Evolutionary conservation across 2,113 vertebrate genomes (phyloP).

Genomic region (Lethenteron camtschaticum): DNA sequence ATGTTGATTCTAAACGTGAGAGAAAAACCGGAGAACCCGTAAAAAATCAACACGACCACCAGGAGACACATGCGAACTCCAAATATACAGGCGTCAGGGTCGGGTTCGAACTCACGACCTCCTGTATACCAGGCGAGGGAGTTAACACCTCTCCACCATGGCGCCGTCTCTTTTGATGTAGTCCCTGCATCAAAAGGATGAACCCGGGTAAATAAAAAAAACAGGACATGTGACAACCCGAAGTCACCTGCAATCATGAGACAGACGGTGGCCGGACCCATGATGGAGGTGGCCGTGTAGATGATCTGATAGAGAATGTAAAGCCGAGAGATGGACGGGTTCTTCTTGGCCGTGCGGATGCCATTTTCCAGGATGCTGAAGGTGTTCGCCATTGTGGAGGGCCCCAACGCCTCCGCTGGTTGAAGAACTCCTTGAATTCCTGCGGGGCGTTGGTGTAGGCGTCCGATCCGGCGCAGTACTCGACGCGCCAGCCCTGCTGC

Average conservation of each 20-base stretch:
- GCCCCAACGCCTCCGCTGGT: conserved; percentile 42
- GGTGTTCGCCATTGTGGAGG: conserved; percentile 38
- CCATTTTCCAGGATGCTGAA: conserved; percentile 35
- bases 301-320: conserved; percentile 44
- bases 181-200: too few relatives aligned
- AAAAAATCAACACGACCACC: too few relatives aligned
- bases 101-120: too few relatives aligned
- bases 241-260: conserved; percentile 36
- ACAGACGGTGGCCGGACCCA: conserved; percentile 38
- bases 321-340: conserved; percentile 30
- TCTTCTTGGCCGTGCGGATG: conserved; percentile 26
- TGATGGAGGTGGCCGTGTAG: conserved; percentile 33
- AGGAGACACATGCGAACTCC: too few relatives aligned
- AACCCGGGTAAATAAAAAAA: too few relatives aligned
- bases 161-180: too few relatives aligned
- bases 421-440: conserved; percentile 47
- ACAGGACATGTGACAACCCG: too few relatives aligned
- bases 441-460: conserved; percentile 43
- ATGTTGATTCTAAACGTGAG: too few relatives aligned
- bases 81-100: too few relatives aligned
- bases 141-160: too few relatives aligned
- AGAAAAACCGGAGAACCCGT: too few relatives aligned
- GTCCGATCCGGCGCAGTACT: conserved; percentile 43
- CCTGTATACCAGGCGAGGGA: too few relatives aligned
- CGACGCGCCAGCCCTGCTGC: conserved; percentile 42